Evolutionary conservation across 2,797 vertebrate genomes (phyloP), one percentile per base, ranked within the genome.

Genomic region (Monodelphis domestica): DNA sequence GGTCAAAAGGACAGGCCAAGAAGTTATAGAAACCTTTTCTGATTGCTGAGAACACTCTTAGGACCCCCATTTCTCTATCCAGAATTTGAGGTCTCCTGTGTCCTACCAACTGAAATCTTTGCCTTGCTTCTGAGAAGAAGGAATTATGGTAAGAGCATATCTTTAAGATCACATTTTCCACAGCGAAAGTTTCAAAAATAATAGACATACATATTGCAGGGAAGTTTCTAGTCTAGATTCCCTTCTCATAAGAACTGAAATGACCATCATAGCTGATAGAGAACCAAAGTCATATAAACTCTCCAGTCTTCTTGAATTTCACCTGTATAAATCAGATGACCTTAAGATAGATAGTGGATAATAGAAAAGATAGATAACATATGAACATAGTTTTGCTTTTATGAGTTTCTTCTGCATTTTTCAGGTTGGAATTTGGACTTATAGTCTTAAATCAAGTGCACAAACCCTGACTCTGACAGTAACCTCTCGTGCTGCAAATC

Each of bases 401-500:
- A 95, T 95, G 89, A 63, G 45, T 93, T 45, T 94, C 89, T 1
- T 29, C 89, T 92, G 96, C 78, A 93, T 94, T 96, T 95, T 52
- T 53, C 95, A 99, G 98, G 56, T 91, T 70, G 98, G 98, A 30
- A 10, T 87, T 53, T 99, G 98, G 98, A 94, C 78, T 29, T 98
- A 59, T 54, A 97, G 52, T 3, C 54, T 90, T 84, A 91, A 95
- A 95, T 91, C 97, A 92, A 97, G 89, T 51, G 96, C 93, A 33
- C 98, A 99, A 96, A 91, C 89, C 29, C 52, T 99, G 92, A 98
- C 98, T 33, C 89, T 99, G 88, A 98, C 97, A 11, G 98, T 98
- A 89, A 97, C 97, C 0, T 98, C 98, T 89, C 98, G 97, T 29
- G 97, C 98, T 70, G 96, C 98, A 28, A 94, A 53, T 91, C 63